Percentiles rank a stretch among this genome's conserved stretches.
Conservation (phyloP, 2,888 invertebrate species). For the Aspidiotus destructor region DNA sequence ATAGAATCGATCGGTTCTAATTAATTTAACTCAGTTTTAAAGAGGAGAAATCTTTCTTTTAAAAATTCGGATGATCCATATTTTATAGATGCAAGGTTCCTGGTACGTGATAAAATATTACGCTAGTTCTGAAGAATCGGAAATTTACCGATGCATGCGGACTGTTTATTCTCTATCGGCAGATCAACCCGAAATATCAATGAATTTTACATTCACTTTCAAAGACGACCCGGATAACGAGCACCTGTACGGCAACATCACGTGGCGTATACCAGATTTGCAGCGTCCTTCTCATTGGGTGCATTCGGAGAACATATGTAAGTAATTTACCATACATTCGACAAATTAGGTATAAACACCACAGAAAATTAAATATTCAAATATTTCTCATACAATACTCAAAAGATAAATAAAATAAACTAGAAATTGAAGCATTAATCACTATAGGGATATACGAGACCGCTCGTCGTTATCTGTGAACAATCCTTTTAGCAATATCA, state of each 20-base stretch:
- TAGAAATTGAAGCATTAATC: too few species aligned
- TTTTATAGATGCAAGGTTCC: conserved; percentile 60
- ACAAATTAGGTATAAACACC: too few species aligned
- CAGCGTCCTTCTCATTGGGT: conserved; percentile 73
- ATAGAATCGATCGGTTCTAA: too few species aligned
- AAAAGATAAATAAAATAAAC: too few species aligned
- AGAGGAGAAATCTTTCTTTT: background rate
- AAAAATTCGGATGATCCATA: background rate
- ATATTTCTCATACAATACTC: too few species aligned
- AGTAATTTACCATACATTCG: conserved; percentile 40
- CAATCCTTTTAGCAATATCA: too few species aligned
- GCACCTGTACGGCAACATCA: conserved; percentile 70
- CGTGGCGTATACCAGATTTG: conserved; percentile 68
- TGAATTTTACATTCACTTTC: conserved; percentile 82
- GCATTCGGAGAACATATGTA: conserved; percentile 75
- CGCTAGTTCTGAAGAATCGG: conserved; percentile 76
- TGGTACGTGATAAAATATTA: conserved; percentile 85
- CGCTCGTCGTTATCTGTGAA: too few species aligned
- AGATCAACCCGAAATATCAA: conserved; percentile 42
- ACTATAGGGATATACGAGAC: too few species aligned
- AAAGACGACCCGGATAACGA: conserved; percentile 75
- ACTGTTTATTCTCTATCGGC: conserved; percentile 54
- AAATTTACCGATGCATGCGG: conserved; percentile 76
- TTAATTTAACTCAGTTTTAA: too few species aligned
- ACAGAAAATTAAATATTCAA: too few species aligned